Evolutionary conservation across 2,113 vertebrate genomes (phyloP).

Genomic region (Indicator indicator): DNA sequence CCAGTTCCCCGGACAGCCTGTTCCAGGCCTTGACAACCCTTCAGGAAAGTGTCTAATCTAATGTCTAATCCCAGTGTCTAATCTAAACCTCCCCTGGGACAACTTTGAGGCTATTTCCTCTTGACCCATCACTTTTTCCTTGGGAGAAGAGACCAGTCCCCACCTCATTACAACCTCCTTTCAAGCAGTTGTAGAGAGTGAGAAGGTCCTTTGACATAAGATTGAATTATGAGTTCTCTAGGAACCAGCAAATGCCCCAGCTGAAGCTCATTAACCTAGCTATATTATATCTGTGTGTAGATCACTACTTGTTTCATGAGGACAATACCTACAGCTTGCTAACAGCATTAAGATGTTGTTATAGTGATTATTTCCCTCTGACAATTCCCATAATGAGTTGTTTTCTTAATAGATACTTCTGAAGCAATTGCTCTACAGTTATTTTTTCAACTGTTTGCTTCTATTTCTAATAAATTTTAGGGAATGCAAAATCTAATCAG

Average conservation of each 20-base stretch:
- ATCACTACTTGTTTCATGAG: neutral
- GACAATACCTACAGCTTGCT: neutral
- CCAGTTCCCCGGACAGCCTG: no score
- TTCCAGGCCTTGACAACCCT: no score
- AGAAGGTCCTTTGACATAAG: neutral
- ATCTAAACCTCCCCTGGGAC: no score
- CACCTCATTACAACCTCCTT: no score
- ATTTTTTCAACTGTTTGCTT: neutral
- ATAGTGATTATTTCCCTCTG: neutral
- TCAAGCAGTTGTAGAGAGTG: no score
- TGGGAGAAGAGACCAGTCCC: no score
- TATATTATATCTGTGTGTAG: neutral
- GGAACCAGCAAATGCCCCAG: neutral
- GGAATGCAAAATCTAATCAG: neutral
- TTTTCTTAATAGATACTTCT: neutral
- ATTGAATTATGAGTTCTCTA: neutral
- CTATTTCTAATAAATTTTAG: neutral
- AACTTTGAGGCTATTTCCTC: no score
- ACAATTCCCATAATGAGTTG: neutral
- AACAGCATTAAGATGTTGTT: neutral
- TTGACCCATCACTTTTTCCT: no score
- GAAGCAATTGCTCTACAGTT: neutral
- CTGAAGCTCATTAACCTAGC: neutral
- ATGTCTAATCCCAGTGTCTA: no score
- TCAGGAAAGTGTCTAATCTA: no score